Evolutionary conservation across 64 coral and sea anemone species (phyloP).

Genomic region (Stylophora pistillata): DNA sequence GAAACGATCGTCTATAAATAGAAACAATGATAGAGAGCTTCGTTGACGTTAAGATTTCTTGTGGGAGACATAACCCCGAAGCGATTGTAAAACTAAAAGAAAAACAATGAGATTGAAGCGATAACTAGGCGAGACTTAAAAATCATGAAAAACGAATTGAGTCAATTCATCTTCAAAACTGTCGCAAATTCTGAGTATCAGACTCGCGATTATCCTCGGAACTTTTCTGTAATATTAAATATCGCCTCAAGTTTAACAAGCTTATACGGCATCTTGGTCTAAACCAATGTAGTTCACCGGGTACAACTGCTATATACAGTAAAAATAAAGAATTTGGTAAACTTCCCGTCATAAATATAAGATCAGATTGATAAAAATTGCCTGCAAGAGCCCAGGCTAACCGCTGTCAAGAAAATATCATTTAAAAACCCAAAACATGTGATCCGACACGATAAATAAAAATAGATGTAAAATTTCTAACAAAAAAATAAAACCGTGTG

Average conservation of each 20-base stretch:
- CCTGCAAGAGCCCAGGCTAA: background rate
- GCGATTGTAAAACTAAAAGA: slow-evolving; percentile 13
- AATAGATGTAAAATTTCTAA: too few relatives aligned
- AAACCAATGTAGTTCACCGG: background rate
- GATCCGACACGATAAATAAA: background rate
- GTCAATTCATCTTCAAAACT: background rate
- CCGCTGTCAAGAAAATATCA: background rate
- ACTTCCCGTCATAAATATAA: background rate
- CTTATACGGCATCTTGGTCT: background rate
- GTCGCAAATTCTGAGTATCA: background rate
- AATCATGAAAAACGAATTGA: background rate
- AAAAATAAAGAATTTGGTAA: background rate
- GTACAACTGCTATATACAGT: too few relatives aligned
- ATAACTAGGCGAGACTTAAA: background rate
- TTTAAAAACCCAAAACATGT: background rate
- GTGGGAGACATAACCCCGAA: background rate
- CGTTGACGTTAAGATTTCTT: background rate
- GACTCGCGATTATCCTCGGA: too few relatives aligned
- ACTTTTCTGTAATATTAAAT: too few relatives aligned
- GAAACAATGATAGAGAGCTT: background rate
- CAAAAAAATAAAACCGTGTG: background rate
- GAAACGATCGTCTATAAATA: slow-evolving; percentile 5
- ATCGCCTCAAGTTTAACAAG: background rate
- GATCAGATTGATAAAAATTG: background rate
- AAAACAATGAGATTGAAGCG: background rate